phyloP scores from a whole-genome alignment of 2,888 invertebrate species.

The Graphium colonna region DNA sequence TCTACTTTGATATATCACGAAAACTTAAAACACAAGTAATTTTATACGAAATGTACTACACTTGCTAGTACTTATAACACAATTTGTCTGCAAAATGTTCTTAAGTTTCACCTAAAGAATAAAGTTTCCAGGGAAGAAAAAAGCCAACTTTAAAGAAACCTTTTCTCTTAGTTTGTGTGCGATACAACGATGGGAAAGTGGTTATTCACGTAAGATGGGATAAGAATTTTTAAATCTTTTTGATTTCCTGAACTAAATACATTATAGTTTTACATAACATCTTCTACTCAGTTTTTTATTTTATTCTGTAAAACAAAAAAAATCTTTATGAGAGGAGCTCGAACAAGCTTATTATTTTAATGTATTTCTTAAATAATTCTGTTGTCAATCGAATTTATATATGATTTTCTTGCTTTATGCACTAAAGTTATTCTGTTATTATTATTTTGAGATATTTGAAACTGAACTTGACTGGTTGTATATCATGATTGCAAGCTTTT shows the following conservation, averaged over 20 bases:
- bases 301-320: too few species aligned
- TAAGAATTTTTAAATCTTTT: neutral
- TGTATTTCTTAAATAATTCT: too few species aligned
- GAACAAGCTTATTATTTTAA: too few species aligned
- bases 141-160: constrained; percentile 17
- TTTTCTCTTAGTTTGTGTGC: constrained; percentile 12
- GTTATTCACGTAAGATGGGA: neutral
- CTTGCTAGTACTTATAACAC: constrained; percentile 23
- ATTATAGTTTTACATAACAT: too few species aligned
- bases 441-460: too few species aligned
- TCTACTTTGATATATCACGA: constrained; percentile 10
- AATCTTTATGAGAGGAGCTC: too few species aligned
- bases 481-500: too few species aligned
- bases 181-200: constrained; percentile 7
- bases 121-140: constrained; percentile 20
- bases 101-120: constrained; percentile 23
- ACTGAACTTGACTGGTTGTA: too few species aligned
- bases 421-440: too few species aligned
- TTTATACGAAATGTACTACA: constrained; percentile 18
- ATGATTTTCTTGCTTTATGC: too few species aligned
- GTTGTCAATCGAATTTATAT: too few species aligned
- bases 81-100: constrained; percentile 25
- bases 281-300: too few species aligned
- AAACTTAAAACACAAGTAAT: constrained; percentile 19
- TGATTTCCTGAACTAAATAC: neutral